A percentile compares a stretch with the other conserved stretches of the same genome.
Conservation (phyloP, 2,113 vertebrate genomes). For the Todiramphus saurophagus region DNA sequence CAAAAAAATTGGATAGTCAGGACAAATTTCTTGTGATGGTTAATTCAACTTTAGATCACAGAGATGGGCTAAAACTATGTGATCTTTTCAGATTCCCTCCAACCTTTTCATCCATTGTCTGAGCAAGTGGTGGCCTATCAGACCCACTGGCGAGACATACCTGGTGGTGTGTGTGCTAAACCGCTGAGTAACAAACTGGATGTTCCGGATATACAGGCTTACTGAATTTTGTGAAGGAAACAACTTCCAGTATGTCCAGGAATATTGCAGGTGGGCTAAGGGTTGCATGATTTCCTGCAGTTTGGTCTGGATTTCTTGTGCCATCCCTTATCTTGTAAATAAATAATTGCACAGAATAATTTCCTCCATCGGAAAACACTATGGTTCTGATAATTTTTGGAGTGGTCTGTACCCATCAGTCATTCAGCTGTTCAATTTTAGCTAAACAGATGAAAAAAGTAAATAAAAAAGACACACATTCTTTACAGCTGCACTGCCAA, state of each 20-base stretch:
- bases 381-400: not conserved
- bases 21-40: not conserved
- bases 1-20: not conserved
- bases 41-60: not conserved
- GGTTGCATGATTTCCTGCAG: not conserved
- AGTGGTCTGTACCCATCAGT: not conserved
- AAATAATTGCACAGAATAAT: not conserved
- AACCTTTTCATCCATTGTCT: not conserved
- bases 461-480: not conserved
- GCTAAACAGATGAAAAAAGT: not conserved
- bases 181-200: not conserved
- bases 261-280: not conserved
- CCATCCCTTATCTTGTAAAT: not conserved
- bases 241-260: not conserved
- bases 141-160: not conserved
- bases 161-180: not conserved
- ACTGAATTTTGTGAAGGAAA: not conserved
- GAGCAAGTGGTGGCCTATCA: fast-evolving
- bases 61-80: not conserved
- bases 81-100: not conserved
- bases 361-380: not conserved
- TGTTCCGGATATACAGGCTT: not conserved
- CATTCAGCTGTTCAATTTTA: not conserved
- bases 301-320: not conserved
- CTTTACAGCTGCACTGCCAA: not conserved